Percentiles rank a stretch among this genome's conserved stretches.
Conservation (phyloP, 2,113 vertebrate species). For the Theristicus caerulescens region DNA sequence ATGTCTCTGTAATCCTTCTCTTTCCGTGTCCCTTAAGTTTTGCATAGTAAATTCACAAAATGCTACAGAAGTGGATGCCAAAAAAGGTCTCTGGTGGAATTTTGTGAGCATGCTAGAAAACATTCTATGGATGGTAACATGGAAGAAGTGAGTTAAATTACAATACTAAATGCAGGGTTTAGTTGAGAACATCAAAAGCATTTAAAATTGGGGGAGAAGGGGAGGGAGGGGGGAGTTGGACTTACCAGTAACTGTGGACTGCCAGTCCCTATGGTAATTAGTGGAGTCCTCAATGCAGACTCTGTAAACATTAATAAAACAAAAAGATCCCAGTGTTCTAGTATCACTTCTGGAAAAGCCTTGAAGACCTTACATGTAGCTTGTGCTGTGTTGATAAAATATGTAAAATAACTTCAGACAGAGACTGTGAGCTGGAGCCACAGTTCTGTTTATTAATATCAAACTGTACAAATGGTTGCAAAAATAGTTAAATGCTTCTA, state of each 20-base stretch:
- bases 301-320: slow-evolving; percentile 30
- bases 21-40: neutral
- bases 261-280: slow-evolving; percentile 13
- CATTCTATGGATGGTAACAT: neutral
- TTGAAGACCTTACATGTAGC: neutral
- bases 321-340: neutral
- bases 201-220: slow-evolving; percentile 10
- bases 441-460: neutral
- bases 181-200: neutral
- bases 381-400: neutral
- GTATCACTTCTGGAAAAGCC: neutral
- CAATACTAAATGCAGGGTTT: slow-evolving; percentile 17
- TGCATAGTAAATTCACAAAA: slow-evolving; percentile 2
- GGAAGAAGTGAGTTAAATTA: slow-evolving; percentile 45
- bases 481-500: slow-evolving; percentile 2
- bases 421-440: neutral
- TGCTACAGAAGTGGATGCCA: neutral
- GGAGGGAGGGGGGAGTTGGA: neutral
- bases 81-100: slow-evolving; percentile 11
- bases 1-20: neutral
- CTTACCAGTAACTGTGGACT: slow-evolving; percentile 24
- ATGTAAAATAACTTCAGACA: slow-evolving; percentile 21
- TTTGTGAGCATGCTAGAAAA: neutral
- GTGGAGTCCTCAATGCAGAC: neutral
- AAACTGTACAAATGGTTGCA: neutral